Conservation (phyloP, 2,113 vertebrate genomes). For the Centropus unirufus region DNA sequence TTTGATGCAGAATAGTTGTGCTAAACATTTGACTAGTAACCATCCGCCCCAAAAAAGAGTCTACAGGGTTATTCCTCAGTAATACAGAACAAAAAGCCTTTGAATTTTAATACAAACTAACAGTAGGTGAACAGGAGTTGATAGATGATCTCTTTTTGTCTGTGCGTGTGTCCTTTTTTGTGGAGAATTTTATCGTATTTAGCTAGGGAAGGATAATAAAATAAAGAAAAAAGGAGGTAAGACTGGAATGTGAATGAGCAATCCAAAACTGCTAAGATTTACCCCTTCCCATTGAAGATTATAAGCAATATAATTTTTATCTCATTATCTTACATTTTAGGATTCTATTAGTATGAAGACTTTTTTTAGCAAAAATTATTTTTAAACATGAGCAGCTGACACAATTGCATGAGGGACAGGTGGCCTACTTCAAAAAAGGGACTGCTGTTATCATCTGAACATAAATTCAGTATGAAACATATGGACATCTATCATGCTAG, state of each 20-base stretch:
- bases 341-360: background rate
- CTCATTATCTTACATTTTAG: conserved; percentile 9
- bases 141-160: background rate
- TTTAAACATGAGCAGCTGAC: conserved; percentile 48
- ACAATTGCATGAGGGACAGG: conserved; percentile 27
- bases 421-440: conserved; percentile 32
- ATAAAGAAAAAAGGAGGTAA: background rate
- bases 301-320: background rate
- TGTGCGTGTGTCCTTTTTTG: background rate
- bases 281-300: background rate
- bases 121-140: background rate
- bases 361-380: conserved; percentile 38
- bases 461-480: background rate
- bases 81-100: background rate
- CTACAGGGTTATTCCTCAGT: background rate
- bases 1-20: background rate
- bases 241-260: background rate
- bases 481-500: background rate
- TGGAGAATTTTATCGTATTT: background rate
- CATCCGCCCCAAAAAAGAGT: background rate
- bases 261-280: background rate
- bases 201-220: background rate
- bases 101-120: background rate
- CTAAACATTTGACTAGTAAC: background rate
- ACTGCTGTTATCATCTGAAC: background rate